Evolutionary conservation across 2,888 invertebrate species (phyloP).

Genomic region (Zonitis immaculata): DNA sequence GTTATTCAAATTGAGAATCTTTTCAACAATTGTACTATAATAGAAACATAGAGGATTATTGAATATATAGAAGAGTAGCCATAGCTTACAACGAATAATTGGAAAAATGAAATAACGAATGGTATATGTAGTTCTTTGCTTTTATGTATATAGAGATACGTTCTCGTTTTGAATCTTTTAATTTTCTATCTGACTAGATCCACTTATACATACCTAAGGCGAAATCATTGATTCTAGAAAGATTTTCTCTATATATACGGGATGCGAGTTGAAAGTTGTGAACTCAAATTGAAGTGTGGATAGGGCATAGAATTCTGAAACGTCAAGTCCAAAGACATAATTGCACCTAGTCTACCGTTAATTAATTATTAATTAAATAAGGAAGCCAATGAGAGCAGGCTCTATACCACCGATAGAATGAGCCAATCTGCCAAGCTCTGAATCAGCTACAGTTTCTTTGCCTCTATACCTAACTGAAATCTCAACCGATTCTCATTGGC

Average conservation of each 20-base stretch:
- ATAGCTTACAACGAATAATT: constrained; percentile 30
- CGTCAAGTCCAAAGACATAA: no score
- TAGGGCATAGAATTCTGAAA: no score
- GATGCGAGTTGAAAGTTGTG: no score
- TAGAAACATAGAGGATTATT: background rate
- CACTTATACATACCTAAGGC: constrained; percentile 35
- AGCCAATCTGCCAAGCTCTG: no score
- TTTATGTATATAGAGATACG: constrained; percentile 26
- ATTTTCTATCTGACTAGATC: constrained; percentile 33
- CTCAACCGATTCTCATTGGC: no score
- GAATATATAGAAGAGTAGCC: background rate
- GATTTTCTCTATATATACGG: background rate
- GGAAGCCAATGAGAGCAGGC: no score
- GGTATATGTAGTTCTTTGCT: constrained; percentile 34
- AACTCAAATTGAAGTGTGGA: no score
- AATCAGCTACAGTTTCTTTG: no score
- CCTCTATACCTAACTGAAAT: no score
- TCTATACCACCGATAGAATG: no score
- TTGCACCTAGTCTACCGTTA: no score
- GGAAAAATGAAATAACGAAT: constrained; percentile 39
- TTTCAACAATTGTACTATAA: background rate
- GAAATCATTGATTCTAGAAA: constrained; percentile 25
- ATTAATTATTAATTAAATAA: no score
- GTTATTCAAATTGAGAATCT: background rate
- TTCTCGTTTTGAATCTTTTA: constrained; percentile 30